Evolutionary conservation across 2,113 vertebrate species (phyloP).

Genomic region (Hippocampus abdominalis): DNA sequence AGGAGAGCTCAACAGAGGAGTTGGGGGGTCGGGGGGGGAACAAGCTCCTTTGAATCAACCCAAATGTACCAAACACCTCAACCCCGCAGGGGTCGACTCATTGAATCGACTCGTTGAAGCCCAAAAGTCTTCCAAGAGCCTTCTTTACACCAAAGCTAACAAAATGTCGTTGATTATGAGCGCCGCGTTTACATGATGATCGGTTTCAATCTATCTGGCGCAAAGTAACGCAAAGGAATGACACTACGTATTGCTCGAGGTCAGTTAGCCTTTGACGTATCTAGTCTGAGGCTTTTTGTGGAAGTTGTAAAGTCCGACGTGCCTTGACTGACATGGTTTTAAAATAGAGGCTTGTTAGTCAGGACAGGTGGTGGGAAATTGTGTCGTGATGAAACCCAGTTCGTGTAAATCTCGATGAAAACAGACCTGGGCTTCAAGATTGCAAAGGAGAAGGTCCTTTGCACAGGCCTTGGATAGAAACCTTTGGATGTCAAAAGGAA

Average conservation of each 20-base stretch:
- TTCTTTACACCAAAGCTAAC: not conserved
- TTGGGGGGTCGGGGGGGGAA: conserved; percentile 39
- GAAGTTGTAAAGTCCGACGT: not conserved
- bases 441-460: no score
- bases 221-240: conserved; percentile 1
- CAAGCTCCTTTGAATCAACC: conserved; percentile 58
- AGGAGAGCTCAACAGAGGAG: conserved; percentile 32
- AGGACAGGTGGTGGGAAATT: not conserved
- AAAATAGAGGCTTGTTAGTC: conserved; percentile 14
- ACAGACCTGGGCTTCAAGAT: not conserved
- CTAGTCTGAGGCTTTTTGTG: not conserved
- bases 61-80: conserved; percentile 35
- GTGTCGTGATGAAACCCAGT: not conserved
- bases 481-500: not conserved
- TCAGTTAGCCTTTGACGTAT: conserved; percentile 40
- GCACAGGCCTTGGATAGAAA: no score
- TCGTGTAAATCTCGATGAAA: not conserved
- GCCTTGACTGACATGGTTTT: conserved; percentile 21
- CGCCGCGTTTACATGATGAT: not conserved
- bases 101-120: not conserved
- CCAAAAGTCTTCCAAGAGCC: not conserved
- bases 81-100: no score
- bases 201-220: conserved; percentile 1
- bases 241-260: not conserved
- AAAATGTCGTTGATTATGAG: not conserved